phyloP scores from a whole-genome alignment of 2,888 invertebrate species.

The Syrphus vitripennis region DNA sequence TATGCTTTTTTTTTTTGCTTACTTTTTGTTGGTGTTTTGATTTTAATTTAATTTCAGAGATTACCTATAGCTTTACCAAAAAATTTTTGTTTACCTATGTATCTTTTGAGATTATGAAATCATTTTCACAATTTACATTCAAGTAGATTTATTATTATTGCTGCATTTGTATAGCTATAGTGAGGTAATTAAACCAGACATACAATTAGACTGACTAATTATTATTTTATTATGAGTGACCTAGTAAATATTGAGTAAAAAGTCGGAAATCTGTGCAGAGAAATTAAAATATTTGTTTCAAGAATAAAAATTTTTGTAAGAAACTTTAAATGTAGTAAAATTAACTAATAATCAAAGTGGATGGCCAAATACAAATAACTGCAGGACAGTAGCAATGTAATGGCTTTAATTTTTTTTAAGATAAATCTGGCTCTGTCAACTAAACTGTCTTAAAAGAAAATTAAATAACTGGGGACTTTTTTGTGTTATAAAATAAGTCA shows the following conservation, averaged over 20 bases:
- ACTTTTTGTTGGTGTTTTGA: constrained; percentile 8
- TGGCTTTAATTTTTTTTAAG: no score
- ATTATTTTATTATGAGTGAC: not conserved
- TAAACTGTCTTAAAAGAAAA: no score
- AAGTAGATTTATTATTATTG: constrained; percentile 9
- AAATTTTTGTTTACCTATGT: constrained; percentile 56
- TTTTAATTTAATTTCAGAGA: constrained; percentile 21
- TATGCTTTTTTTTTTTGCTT: not conserved
- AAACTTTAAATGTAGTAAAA: no score
- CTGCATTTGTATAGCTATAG: not conserved
- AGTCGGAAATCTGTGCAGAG: not conserved
- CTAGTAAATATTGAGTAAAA: not conserved
- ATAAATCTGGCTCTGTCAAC: no score
- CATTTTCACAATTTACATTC: constrained; percentile 40
- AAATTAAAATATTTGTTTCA: not conserved
- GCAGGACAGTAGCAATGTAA: no score
- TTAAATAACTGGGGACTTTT: no score
- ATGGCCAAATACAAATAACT: no score
- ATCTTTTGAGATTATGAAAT: constrained; percentile 51
- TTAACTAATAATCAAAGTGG: no score
- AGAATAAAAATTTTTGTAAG: no score
- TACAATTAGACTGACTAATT: not conserved
- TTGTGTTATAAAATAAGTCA: no score
- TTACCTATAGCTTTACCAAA: constrained; percentile 20
- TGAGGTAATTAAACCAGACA: not conserved